These are phyloP conservation scores for Lophochroa leadbeateri DNA, from an alignment of 2,113 vertebrate species.

Conservation along the genomic window DNA sequence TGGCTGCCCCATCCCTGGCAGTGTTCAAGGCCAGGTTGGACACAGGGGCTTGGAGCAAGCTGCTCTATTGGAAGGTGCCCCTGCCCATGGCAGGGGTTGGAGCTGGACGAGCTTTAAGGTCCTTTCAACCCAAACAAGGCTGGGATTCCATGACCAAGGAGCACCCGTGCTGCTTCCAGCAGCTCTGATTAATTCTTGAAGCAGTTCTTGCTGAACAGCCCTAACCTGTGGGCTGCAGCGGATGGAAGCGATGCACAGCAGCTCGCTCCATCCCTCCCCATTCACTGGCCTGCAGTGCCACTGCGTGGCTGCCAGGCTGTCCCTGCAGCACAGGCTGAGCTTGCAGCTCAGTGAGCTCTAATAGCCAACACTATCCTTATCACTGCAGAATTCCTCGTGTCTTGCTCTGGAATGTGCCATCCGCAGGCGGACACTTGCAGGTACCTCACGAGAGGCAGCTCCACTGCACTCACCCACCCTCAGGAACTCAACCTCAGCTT, in stretches of 20 bases:
- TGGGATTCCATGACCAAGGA: too few species aligned
- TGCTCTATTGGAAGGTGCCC: too few species aligned
- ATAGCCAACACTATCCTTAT: not conserved
- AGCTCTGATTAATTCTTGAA: not conserved
- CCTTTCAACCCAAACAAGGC: not conserved
- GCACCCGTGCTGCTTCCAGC: not conserved
- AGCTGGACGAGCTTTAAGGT: not conserved
- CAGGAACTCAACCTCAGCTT: not conserved
- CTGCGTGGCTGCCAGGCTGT: not conserved
- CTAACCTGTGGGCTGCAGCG: not conserved
- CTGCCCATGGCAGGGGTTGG: too few species aligned
- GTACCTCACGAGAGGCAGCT: not conserved
- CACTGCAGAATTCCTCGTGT: not conserved
- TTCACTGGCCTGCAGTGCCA: not conserved
- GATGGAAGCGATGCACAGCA: not conserved
- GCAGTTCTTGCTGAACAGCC: not conserved
- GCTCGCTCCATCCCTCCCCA: not conserved
- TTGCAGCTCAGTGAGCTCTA: not conserved
- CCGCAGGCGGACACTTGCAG: rapidly evolving
- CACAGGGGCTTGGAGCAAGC: too few species aligned
- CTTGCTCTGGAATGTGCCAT: rapidly evolving
- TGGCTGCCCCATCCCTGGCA: too few species aligned
- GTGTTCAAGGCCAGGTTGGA: too few species aligned
- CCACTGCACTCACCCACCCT: rapidly evolving
- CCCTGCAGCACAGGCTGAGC: too few species aligned